Conservation (phyloP, 2,888 invertebrate genomes). For the Spodoptera littoralis region DNA sequence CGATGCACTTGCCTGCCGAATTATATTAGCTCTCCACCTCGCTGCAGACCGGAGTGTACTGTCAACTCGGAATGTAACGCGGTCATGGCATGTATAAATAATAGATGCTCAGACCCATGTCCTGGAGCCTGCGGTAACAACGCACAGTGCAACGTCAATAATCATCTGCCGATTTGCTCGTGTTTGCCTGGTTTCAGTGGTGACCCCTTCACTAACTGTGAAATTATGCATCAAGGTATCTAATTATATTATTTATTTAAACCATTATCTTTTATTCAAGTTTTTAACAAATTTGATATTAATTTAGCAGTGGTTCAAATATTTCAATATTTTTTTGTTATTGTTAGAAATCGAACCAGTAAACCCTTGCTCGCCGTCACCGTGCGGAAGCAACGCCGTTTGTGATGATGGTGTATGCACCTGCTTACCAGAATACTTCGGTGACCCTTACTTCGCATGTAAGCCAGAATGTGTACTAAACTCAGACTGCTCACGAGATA, state of each 20-base stretch:
- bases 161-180: slow-evolving; percentile 91
- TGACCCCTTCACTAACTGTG: slow-evolving; percentile 91
- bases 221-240: slow-evolving; percentile 70
- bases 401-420: slow-evolving; percentile 91
- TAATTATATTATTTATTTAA: background rate
- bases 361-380: slow-evolving; percentile 91
- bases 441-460: slow-evolving; percentile 92
- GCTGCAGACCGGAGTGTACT: slow-evolving; percentile 93
- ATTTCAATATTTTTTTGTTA: slow-evolving; percentile 4
- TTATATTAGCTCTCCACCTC: slow-evolving; percentile 93
- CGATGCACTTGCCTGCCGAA: slow-evolving; percentile 92
- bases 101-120: slow-evolving; percentile 93
- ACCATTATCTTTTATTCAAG: background rate
- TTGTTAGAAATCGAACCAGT: slow-evolving; percentile 76
- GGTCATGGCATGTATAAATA: slow-evolving; percentile 91
- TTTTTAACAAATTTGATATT: too few species aligned
- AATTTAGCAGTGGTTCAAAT: background rate
- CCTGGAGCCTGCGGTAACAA: slow-evolving; percentile 93
- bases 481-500: slow-evolving; percentile 91
- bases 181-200: slow-evolving; percentile 92
- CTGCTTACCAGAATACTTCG: slow-evolving; percentile 92
- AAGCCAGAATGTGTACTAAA: slow-evolving; percentile 94
- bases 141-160: slow-evolving; percentile 92
- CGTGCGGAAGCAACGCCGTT: slow-evolving; percentile 91
- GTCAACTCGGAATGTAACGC: slow-evolving; percentile 92